These are phyloP conservation scores for Bambusicola thoracicus DNA, from an alignment of 2,113 vertebrate species.

Conservation along the genomic window DNA sequence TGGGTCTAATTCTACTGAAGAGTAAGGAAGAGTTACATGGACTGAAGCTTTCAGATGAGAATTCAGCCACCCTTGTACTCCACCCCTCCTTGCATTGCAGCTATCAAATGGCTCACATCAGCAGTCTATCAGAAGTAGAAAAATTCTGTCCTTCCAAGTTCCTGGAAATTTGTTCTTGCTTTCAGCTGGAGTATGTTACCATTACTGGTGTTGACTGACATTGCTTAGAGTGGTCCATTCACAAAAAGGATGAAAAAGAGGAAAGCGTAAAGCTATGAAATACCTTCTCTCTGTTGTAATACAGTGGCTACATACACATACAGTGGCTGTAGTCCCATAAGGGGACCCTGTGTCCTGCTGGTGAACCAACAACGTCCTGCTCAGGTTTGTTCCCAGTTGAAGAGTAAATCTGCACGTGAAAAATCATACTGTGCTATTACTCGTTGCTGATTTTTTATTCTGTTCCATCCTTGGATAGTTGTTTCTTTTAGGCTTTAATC, in stretches of 20 bases:
- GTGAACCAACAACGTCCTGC: background rate
- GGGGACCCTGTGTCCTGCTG: background rate
- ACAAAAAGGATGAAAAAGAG: background rate
- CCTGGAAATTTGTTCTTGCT: background rate
- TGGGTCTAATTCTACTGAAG: background rate
- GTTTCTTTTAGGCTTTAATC: background rate
- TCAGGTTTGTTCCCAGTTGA: background rate
- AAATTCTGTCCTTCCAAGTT: background rate
- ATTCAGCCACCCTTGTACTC: background rate
- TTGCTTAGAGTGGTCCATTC: background rate
- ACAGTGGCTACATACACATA: no score
- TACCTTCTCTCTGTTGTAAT: background rate
- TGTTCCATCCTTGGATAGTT: background rate
- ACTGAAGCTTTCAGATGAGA: background rate
- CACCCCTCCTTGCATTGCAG: background rate
- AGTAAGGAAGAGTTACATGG: background rate
- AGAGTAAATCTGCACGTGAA: background rate
- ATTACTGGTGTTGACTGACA: background rate
- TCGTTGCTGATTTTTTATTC: background rate
- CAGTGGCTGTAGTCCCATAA: background rate
- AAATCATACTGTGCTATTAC: background rate
- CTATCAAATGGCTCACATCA: rapidly evolving
- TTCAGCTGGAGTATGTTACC: background rate
- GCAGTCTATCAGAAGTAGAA: background rate
- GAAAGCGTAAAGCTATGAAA: background rate